phyloP scores from a whole-genome alignment of 2,113 vertebrate species.

The Microcebus griseorufus region DNA sequence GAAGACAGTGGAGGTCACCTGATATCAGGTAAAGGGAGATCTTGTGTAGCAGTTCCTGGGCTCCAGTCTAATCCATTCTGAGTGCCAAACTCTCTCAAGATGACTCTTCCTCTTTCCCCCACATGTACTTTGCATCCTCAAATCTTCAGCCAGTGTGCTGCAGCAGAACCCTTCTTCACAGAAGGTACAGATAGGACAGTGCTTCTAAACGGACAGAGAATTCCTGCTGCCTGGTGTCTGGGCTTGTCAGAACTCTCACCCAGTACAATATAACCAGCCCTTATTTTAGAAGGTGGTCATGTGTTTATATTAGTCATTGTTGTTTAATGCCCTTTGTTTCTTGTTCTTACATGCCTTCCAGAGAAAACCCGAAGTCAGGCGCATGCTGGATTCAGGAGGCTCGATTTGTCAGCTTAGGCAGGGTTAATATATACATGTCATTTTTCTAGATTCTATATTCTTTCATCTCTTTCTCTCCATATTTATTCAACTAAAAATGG shows the following conservation, averaged over 20 bases:
- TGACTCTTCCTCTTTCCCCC: background rate
- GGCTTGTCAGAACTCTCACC: background rate
- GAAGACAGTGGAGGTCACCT: background rate
- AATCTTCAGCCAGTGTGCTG: background rate
- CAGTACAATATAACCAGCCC: background rate
- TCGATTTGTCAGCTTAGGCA: accelerated
- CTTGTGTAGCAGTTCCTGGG: background rate
- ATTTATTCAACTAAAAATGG: background rate
- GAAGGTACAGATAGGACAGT: background rate
- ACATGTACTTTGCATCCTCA: background rate
- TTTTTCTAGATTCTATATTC: background rate
- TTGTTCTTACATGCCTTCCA: background rate
- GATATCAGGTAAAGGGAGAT: too few relatives aligned
- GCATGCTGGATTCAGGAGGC: background rate
- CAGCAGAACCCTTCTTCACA: background rate
- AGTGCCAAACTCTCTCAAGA: background rate
- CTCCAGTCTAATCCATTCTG: too few relatives aligned
- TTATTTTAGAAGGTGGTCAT: background rate
- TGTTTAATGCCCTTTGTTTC: background rate
- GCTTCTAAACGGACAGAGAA: background rate
- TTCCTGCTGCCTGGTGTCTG: background rate
- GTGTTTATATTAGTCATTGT: background rate
- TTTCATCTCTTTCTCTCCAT: background rate
- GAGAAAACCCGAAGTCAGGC: background rate
- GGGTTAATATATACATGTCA: accelerated